Base-by-base conservation (phyloP, 2,888 invertebrate genomes). In the Ectropis crepuscularia region DNA sequence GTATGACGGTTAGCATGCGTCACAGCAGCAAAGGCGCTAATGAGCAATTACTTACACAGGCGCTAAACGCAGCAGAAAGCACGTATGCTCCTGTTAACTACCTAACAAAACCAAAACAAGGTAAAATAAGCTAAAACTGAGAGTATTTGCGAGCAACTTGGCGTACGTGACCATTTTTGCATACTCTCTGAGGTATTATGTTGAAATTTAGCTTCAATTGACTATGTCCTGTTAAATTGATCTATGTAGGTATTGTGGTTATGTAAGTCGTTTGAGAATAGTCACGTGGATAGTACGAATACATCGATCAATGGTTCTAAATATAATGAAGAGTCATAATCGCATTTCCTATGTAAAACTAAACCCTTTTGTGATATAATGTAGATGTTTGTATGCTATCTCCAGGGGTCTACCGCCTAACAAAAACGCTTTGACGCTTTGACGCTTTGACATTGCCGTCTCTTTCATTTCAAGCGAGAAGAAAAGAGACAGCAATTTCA, bases 1-100 rank as follows among this genome's bases (percentile, higher is more conserved):
- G 53, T 53, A 53, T 61, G 65, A 53, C 53, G 63, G 63, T 62
- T 63, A 54, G 58, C 64, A 66, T 69, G 71, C 71, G 71, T 71
- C 71, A 71, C 60, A 48, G 12, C 42, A 41, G 2, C 57, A 53
- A 49, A 57, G 61, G 43, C 53, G 42, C 61, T 63, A 10, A 16
- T n/a, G 61, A 7, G 49, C 51, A 48, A 62, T 53, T 45, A 53
- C 43, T 53, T 45, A 53, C 43, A 54, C 53, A 57, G 54, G n/a
- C 39, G n/a, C 9, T 46, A 60, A 58, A 65, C 66, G 36, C 61
- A 53, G 38, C 46, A 43, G 46, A 7, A 57, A 36, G 63, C 72
- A 72, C 72, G 72, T 70, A 61, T 62, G 57, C 16, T n/a, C 65
- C 51, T 48, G 28, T 38, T 55, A 46, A 62, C 50, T 47, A 51